Evolutionary conservation across 2,797 vertebrate genomes (phyloP).

Genomic region (Oophaga sylvatica): DNA sequence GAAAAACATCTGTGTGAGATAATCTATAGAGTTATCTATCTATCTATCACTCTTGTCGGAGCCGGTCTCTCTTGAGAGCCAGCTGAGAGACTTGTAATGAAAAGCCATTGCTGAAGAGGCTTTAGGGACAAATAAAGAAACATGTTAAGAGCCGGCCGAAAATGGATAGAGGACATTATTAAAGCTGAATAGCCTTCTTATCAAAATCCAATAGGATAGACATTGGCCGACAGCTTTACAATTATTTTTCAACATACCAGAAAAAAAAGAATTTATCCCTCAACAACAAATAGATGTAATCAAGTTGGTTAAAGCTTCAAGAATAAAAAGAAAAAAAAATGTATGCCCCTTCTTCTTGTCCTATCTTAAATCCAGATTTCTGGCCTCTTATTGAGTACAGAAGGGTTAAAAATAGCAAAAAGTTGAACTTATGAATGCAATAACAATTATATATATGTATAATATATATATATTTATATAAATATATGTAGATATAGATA

Average conservation of each 20-base stretch:
- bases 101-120: conserved; percentile 81
- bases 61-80: conserved; percentile 77
- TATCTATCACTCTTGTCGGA: conserved; percentile 79
- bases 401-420: neutral
- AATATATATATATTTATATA: too few relatives aligned
- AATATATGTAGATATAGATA: too few relatives aligned
- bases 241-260: conserved; percentile 79
- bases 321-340: conserved; percentile 41
- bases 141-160: conserved; percentile 82
- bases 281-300: conserved; percentile 77
- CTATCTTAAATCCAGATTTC: conserved; percentile 25
- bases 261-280: conserved; percentile 77
- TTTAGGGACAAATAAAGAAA: conserved; percentile 84
- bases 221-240: conserved; percentile 78
- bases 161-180: conserved; percentile 87
- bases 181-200: conserved; percentile 88
- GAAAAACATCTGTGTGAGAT: conserved; percentile 84
- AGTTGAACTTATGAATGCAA: too few relatives aligned
- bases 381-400: conserved; percentile 41
- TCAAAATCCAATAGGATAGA: conserved; percentile 85
- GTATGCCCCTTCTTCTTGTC: conserved; percentile 43
- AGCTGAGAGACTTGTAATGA: conserved; percentile 78
- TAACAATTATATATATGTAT: too few relatives aligned
- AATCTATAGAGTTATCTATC: conserved; percentile 85
- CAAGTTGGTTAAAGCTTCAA: conserved; percentile 79